phyloP scores from a whole-genome alignment of 2,888 invertebrate genomes.

The Entomobrya proxima region DNA sequence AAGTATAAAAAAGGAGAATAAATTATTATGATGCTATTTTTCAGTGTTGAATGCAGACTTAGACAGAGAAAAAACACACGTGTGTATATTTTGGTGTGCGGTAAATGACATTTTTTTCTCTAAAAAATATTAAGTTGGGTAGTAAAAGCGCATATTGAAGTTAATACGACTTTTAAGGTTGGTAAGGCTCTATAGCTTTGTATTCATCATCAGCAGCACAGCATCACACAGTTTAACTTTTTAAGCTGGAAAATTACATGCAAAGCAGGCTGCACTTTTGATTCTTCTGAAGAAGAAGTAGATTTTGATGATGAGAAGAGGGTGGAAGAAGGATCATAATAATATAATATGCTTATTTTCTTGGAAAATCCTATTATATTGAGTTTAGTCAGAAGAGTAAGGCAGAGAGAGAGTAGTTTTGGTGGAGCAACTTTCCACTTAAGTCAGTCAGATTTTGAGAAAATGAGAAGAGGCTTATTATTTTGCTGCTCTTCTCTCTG shows the following conservation, averaged over 20 bases:
- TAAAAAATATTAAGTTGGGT: too few relatives aligned
- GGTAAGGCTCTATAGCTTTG: too few relatives aligned
- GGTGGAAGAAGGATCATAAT: neutral
- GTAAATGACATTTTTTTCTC: too few relatives aligned
- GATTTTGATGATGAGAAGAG: conserved; percentile 13
- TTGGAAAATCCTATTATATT: conserved; percentile 37
- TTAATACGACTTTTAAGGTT: too few relatives aligned
- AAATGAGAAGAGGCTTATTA: too few relatives aligned
- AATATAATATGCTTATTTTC: conserved; percentile 6
- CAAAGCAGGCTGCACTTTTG: conserved; percentile 28
- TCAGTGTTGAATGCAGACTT: neutral
- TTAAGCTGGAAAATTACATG: conserved; percentile 49
- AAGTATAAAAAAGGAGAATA: neutral
- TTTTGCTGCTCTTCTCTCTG: too few relatives aligned
- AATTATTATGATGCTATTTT: neutral
- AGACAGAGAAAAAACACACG: neutral
- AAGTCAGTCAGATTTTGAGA: too few relatives aligned
- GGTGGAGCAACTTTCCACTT: neutral
- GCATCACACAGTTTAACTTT: too few relatives aligned
- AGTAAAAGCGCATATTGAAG: too few relatives aligned
- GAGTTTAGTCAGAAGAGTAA: neutral
- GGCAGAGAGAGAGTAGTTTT: neutral
- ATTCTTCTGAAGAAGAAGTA: too few relatives aligned
- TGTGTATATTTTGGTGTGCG: neutral
- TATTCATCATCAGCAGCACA: too few relatives aligned